Evolutionary conservation across 1,140 invertebrate species (phyloP).

Genomic region (Hylaeus anthracinus): DNA sequence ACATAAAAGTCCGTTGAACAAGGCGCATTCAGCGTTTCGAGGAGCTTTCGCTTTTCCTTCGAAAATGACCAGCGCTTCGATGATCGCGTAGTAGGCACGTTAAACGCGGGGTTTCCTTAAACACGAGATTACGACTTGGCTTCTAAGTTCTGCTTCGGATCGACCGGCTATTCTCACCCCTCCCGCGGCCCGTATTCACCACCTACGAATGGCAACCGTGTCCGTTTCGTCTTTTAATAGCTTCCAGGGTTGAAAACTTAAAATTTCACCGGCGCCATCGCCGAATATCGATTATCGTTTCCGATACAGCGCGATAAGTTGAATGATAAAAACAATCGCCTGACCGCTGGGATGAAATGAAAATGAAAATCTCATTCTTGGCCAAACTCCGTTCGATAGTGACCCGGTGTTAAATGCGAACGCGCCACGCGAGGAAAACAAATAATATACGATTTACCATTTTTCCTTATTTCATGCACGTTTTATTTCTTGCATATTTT

Average conservation of each 20-base stretch:
- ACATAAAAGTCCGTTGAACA: not conserved
- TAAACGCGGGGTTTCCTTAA: conserved; percentile 72
- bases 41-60: not conserved
- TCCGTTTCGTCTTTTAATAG: conserved; percentile 30
- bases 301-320: conserved; percentile 18
- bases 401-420: too few relatives aligned
- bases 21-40: not conserved
- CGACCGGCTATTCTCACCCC: conserved; percentile 13
- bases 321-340: conserved; percentile 14
- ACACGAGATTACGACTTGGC: conserved; percentile 73
- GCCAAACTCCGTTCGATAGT: too few relatives aligned
- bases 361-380: too few relatives aligned
- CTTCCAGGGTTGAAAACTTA: conserved; percentile 2
- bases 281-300: conserved; percentile 45
- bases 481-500: too few relatives aligned
- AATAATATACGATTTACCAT: too few relatives aligned
- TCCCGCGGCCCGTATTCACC: not conserved
- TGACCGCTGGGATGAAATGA: not conserved
- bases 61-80: not conserved
- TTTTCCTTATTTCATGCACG: too few relatives aligned
- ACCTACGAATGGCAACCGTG: not conserved
- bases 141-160: conserved; percentile 69
- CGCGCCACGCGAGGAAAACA: too few relatives aligned
- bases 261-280: conserved; percentile 19
- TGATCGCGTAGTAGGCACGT: not conserved